phyloP scores from a whole-genome alignment of 1,140 invertebrate genomes.

The Latrodectus geometricus region DNA sequence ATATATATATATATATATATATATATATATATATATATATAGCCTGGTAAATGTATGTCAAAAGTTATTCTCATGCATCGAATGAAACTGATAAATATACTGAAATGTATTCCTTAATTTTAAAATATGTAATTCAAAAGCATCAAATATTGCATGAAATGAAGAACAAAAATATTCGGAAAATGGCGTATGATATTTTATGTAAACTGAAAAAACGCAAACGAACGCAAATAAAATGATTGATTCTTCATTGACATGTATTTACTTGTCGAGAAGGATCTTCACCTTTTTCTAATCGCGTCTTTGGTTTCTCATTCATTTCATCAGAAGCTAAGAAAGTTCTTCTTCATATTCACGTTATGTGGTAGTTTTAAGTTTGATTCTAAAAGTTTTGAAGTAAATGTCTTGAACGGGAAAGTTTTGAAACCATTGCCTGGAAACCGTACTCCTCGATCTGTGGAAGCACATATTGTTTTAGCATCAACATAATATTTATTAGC shows the following conservation, averaged over 20 bases:
- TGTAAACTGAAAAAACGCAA: too few relatives aligned
- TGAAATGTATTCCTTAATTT: slow-evolving; percentile 8
- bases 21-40: slow-evolving; percentile 19
- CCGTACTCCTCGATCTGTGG: neutral
- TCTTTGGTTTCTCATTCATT: too few relatives aligned
- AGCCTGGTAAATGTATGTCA: neutral
- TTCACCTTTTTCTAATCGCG: too few relatives aligned
- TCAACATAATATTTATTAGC: too few relatives aligned
- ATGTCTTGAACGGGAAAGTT: too few relatives aligned
- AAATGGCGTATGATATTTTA: neutral
- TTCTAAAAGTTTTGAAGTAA: too few relatives aligned
- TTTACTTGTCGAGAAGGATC: too few relatives aligned
- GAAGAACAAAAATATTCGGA: too few relatives aligned
- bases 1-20: too few relatives aligned
- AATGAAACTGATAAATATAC: slow-evolving; percentile 11
- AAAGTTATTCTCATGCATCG: neutral
- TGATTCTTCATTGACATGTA: too few relatives aligned
- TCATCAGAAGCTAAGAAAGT: neutral
- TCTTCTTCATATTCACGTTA: slow-evolving; percentile 2
- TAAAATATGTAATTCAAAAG: slow-evolving; percentile 7
- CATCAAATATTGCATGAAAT: too few relatives aligned
- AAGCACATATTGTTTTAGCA: neutral
- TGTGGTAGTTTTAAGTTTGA: neutral
- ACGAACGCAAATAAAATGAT: too few relatives aligned
- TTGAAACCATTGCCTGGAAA: neutral